Base-by-base conservation (phyloP, 2,888 invertebrate species). In the Orthosia incerta region DNA sequence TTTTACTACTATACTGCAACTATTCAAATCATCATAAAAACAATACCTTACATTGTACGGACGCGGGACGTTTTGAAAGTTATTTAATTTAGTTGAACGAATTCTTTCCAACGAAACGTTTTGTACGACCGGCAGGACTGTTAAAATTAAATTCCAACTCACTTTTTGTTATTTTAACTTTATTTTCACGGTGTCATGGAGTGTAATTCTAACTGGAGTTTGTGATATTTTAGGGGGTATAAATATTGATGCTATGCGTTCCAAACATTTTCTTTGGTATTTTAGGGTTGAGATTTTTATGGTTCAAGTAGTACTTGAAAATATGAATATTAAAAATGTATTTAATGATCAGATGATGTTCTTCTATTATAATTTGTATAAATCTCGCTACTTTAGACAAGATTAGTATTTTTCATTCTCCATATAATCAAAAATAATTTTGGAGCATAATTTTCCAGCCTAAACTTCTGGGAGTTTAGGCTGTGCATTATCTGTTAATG, bases 121-220 rank as follows among this genome's bases (percentile, higher is more conserved):
- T 20, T 4, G 15, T 26, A 18, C 55, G 53, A 60, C 55, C 51
- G 50, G 53, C 55, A 31, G 9, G 55, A 60, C 67, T 18, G 81
- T 70, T 70, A 26, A 76, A 84, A 82, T 82, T 84, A 71, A 84
- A 84, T 82, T 76, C 70, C 56, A 63, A 70, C 23, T 64, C 50
- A 59, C 60, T 84, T 82, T 82, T 84, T 73, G 64, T 64, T 66
- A 62, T 64, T 80, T 68, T 64, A 72, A 61, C 71, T 82, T 80
- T 62, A 72, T 69, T 84, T 76, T 81, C 57, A 80, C 67, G 31
- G 71, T 76, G 56, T 70, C 55, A 48, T 51, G 57, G 20, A 18
- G 60, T 60, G 59, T 56, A 71, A 71, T 63, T 63, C 56, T 60
- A 70, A 62, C 48, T 59, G 16, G 4, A 31, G n/a, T 0, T 31